These are phyloP conservation scores for Gasterosteus nipponicus DNA, from an alignment of 2,113 vertebrate species.

Conservation along the genomic window DNA sequence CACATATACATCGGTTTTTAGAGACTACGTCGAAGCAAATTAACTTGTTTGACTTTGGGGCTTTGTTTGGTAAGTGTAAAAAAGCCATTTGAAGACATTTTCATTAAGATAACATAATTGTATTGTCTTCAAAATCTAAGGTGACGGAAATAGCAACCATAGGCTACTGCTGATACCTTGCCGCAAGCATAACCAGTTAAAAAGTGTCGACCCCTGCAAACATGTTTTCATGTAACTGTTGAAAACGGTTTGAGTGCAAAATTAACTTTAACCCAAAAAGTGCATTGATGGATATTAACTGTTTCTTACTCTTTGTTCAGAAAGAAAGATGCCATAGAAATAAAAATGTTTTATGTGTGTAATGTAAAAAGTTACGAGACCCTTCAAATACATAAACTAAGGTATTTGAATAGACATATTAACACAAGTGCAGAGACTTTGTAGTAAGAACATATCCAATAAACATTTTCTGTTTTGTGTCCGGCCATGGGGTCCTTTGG, in stretches of 20 bases:
- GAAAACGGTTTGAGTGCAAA: constrained; percentile 5
- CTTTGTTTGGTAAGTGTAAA: no score
- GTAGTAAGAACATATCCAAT: constrained; percentile 28
- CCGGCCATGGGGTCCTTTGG: constrained; percentile 23
- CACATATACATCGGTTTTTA: no score
- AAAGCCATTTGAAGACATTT: no score
- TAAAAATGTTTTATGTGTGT: neutral
- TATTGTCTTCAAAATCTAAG: no score
- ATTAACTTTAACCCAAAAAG: neutral
- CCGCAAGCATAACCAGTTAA: no score
- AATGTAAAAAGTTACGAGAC: neutral
- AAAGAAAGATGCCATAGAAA: constrained; percentile 7
- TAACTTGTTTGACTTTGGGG: no score
- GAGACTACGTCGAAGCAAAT: no score
- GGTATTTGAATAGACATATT: constrained; percentile 28
- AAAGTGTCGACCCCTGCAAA: neutral
- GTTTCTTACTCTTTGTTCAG: neutral
- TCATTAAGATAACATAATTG: no score
- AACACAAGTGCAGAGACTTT: constrained; percentile 28
- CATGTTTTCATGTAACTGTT: neutral
- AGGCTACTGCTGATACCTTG: no score
- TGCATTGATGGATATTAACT: neutral
- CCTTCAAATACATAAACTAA: constrained; percentile 48
- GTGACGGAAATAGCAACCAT: no score
- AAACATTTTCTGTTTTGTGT: constrained; percentile 41